Evolutionary conservation across 2,113 vertebrate genomes (phyloP).

Genomic region (Patagioenas fasciata): DNA sequence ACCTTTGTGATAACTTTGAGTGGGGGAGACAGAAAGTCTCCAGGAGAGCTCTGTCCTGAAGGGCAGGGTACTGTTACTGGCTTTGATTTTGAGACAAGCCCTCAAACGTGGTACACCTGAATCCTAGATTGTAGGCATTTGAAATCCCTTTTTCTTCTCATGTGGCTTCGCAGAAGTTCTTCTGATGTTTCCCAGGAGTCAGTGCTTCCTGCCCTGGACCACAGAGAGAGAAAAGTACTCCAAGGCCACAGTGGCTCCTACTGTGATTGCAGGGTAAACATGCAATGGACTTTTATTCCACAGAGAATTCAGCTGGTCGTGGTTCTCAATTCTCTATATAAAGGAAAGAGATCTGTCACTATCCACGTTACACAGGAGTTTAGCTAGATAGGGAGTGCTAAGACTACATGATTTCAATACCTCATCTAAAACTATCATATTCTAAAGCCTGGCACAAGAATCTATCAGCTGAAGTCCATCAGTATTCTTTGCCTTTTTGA

Average conservation of each 20-base stretch:
- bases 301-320: background rate
- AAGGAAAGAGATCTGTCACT: background rate
- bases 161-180: background rate
- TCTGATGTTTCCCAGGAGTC: background rate
- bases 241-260: background rate
- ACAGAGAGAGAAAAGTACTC: background rate
- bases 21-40: background rate
- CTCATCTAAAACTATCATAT: background rate
- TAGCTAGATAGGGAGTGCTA: background rate
- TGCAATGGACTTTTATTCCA: background rate
- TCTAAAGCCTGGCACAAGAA: background rate
- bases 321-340: background rate
- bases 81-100: background rate
- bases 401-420: background rate
- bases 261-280: background rate
- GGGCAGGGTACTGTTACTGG: background rate
- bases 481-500: conserved; percentile 71
- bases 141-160: background rate
- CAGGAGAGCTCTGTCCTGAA: background rate
- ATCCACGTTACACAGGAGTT: background rate
- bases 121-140: background rate
- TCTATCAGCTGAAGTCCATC: conserved; percentile 68
- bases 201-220: background rate
- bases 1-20: background rate
- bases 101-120: background rate